Conservation (phyloP, 2,888 invertebrate species). For the Podotricha telesiphe region DNA sequence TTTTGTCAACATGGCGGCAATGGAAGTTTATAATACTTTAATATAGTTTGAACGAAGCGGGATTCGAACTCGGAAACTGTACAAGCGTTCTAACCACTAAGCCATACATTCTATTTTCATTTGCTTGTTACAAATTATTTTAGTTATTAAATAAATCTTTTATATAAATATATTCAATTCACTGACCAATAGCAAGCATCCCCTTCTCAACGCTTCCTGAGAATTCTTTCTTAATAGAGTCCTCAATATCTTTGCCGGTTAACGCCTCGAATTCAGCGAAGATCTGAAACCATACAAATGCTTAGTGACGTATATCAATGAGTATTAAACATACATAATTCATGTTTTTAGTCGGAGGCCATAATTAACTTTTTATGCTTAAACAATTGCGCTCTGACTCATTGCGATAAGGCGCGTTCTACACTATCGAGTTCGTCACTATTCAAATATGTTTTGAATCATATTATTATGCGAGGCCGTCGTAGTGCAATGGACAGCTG, state of each 20-base stretch:
- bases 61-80: too few relatives aligned
- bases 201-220: slow-evolving; percentile 94
- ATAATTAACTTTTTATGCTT: slow-evolving; percentile 38
- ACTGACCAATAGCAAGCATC: slow-evolving; percentile 94
- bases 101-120: too few relatives aligned
- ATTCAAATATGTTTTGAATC: background rate
- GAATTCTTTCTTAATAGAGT: slow-evolving; percentile 93
- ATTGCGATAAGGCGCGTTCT: slow-evolving; percentile 10
- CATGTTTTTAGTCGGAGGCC: slow-evolving; percentile 39
- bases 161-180: slow-evolving; percentile 55
- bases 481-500: background rate
- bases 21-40: too few relatives aligned
- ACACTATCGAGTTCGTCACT: slow-evolving; percentile 1
- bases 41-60: too few relatives aligned
- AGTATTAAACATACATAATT: slow-evolving; percentile 48
- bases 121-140: too few relatives aligned
- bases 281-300: slow-evolving; percentile 74
- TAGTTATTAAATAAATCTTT: background rate
- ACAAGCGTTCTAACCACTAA: too few relatives aligned
- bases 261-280: slow-evolving; percentile 93
- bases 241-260: slow-evolving; percentile 92
- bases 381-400: slow-evolving; percentile 30
- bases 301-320: slow-evolving; percentile 32
- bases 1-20: background rate
- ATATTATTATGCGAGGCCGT: background rate